Percentiles rank a stretch among this genome's conserved stretches.
phyloP scores from a whole-genome alignment of 2,113 vertebrate genomes.

The Dendrocopos noguchii region DNA sequence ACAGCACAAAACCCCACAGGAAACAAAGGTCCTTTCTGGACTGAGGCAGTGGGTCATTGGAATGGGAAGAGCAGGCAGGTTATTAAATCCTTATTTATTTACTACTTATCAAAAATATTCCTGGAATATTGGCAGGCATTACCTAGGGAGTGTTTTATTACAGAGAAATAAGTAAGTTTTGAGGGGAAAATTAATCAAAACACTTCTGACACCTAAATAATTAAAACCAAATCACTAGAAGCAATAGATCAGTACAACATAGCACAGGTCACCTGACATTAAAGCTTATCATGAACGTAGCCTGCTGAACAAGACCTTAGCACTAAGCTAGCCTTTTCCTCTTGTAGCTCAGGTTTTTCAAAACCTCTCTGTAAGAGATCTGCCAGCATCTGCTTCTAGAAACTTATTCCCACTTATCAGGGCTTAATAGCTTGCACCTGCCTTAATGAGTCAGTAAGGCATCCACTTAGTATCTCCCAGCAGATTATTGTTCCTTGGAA shows the following conservation, averaged over 20 bases:
- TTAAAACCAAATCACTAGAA: background rate
- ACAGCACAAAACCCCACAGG: too few species aligned
- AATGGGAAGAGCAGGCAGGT: background rate
- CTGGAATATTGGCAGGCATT: background rate
- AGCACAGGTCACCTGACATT: background rate
- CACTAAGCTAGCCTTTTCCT: background rate
- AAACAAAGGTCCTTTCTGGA: background rate
- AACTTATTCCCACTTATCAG: background rate
- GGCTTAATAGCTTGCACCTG: background rate
- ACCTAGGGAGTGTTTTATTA: background rate
- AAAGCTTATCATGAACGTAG: background rate
- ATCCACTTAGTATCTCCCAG: background rate
- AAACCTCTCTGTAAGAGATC: background rate
- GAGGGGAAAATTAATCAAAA: background rate
- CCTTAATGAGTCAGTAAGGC: background rate
- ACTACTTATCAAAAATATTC: background rate
- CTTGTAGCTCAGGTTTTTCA: background rate
- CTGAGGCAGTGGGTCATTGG: background rate
- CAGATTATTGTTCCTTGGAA: background rate
- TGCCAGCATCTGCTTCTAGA: background rate
- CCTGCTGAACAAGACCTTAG: background rate
- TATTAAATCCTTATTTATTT: background rate
- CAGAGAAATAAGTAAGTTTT: background rate
- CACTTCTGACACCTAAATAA: background rate
- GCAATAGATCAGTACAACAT: background rate